These are phyloP conservation scores for Labeo rohita DNA, from an alignment of 2,113 vertebrate genomes.

Conservation along the genomic window DNA sequence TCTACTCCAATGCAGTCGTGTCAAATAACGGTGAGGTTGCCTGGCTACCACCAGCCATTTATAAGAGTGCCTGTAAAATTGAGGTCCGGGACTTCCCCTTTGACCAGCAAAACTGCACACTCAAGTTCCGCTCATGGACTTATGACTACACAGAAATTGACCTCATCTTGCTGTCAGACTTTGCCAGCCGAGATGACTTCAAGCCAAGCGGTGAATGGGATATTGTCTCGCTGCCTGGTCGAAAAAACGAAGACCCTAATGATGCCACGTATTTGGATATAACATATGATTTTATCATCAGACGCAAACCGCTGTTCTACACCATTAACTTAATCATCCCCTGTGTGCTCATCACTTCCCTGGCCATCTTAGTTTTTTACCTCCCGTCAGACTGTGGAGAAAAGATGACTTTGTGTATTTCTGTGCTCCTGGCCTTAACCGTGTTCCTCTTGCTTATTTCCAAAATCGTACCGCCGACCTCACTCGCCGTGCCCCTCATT, in stretches of 20 bases:
- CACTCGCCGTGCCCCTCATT: slow-evolving; percentile 81
- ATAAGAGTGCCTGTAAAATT: slow-evolving; percentile 82
- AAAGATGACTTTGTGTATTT: slow-evolving; percentile 83
- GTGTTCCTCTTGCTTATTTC: slow-evolving; percentile 84
- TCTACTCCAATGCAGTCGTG: slow-evolving; percentile 79
- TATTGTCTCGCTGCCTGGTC: slow-evolving; percentile 79
- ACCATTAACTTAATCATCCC: slow-evolving; percentile 83
- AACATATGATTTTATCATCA: slow-evolving; percentile 83
- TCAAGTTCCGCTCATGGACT: slow-evolving; percentile 83
- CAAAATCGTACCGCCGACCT: slow-evolving; percentile 82
- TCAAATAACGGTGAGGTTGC: slow-evolving; percentile 79
- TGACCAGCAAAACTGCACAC: slow-evolving; percentile 84
- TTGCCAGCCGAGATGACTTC: slow-evolving; percentile 80
- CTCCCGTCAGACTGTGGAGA: slow-evolving; percentile 82
- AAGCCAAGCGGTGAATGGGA: slow-evolving; percentile 84
- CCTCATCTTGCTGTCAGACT: slow-evolving; percentile 78
- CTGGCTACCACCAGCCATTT: slow-evolving; percentile 83
- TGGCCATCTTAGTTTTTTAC: slow-evolving; percentile 84
- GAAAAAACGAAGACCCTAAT: slow-evolving; percentile 80
- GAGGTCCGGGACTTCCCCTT: slow-evolving; percentile 83
- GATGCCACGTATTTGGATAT: slow-evolving; percentile 80
- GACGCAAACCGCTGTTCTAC: slow-evolving; percentile 81
- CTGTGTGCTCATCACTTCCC: slow-evolving; percentile 80
- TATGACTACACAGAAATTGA: slow-evolving; percentile 83
- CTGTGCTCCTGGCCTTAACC: slow-evolving; percentile 80